Conservation (phyloP, 2,888 invertebrate species). For the Catocala nupta region DNA sequence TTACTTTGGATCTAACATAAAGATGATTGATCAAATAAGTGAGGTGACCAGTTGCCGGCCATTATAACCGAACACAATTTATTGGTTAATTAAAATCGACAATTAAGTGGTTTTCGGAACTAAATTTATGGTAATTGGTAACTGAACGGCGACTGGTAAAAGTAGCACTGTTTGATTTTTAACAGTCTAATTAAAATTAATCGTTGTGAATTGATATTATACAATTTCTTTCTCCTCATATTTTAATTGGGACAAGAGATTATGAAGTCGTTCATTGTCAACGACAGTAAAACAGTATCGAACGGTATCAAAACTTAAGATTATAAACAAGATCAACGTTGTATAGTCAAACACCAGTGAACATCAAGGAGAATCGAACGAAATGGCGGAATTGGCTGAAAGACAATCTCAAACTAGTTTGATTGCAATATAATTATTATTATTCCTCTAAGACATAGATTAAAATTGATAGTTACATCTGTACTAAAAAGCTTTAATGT, state of each 20-base stretch:
- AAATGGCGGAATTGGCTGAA: too few relatives aligned
- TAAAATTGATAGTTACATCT: too few relatives aligned
- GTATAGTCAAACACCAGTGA: too few relatives aligned
- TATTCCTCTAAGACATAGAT: too few relatives aligned
- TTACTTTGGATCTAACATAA: slow-evolving; percentile 23
- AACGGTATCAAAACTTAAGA: too few relatives aligned
- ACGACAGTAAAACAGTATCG: too few relatives aligned
- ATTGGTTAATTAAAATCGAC: slow-evolving; percentile 39
- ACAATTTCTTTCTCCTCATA: neutral
- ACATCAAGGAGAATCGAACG: too few relatives aligned
- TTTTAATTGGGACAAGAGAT: slow-evolving; percentile 1
- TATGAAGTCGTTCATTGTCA: neutral
- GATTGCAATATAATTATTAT: too few relatives aligned
- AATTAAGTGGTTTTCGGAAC: slow-evolving; percentile 24
- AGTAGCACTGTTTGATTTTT: slow-evolving; percentile 10
- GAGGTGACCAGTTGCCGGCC: slow-evolving; percentile 25
- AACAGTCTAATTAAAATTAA: slow-evolving; percentile 14
- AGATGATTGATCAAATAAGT: slow-evolving; percentile 28
- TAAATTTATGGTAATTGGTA: slow-evolving; percentile 49
- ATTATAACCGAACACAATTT: slow-evolving; percentile 26
- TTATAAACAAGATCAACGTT: too few relatives aligned
- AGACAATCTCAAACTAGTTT: too few relatives aligned
- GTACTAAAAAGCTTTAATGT: too few relatives aligned
- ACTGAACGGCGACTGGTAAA: slow-evolving; percentile 15
- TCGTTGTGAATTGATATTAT: slow-evolving; percentile 7